Evolutionary conservation across 2,888 invertebrate species (phyloP).

Genomic region (Patella ulyssiponensis): DNA sequence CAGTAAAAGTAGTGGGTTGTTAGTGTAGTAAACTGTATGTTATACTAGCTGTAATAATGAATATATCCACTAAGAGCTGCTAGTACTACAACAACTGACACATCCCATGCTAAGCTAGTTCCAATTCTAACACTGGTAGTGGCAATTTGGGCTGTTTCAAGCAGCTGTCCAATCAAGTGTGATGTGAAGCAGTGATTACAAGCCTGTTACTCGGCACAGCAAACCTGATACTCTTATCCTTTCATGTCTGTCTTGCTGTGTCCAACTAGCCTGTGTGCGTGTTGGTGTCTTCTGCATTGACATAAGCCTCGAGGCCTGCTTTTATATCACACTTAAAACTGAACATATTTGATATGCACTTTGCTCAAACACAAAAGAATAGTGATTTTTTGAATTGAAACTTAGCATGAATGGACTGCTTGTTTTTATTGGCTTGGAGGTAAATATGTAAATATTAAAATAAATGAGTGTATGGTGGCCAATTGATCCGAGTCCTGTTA

Average conservation of each 20-base stretch:
- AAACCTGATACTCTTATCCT: constrained; percentile 8
- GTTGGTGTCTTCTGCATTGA: neutral
- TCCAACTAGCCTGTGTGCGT: neutral
- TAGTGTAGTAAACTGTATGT: no score
- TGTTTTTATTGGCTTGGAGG: no score
- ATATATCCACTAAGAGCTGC: no score
- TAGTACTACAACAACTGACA: neutral
- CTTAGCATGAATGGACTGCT: no score
- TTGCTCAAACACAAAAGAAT: neutral
- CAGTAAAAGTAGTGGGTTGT: no score
- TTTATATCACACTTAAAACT: neutral
- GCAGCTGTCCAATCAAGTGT: constrained; percentile 12
- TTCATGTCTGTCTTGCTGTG: constrained; percentile 4
- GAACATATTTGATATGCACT: neutral
- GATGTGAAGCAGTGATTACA: constrained; percentile 2
- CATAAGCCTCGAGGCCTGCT: neutral
- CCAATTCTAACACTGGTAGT: neutral
- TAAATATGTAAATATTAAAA: no score
- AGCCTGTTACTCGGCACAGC: neutral
- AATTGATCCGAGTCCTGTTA: no score
- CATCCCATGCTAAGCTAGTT: constrained; percentile 1
- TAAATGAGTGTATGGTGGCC: no score
- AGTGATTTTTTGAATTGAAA: neutral
- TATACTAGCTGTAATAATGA: no score
- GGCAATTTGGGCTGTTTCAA: neutral